phyloP scores from a whole-genome alignment of 2,888 invertebrate species.

The Fabriciana adippe region DNA sequence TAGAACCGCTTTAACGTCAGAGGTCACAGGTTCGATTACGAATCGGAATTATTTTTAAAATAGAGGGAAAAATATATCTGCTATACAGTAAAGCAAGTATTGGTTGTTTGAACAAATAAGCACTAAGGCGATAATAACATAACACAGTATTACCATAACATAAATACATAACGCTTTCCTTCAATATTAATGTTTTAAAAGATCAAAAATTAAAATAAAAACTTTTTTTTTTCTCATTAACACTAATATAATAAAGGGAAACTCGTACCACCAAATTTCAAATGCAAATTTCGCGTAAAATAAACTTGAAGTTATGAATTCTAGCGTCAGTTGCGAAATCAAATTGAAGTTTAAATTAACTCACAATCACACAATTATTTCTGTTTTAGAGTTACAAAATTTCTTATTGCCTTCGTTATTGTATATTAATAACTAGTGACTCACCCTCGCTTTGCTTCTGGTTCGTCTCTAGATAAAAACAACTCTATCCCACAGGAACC shows the following conservation, averaged over 20 bases:
- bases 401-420: not conserved
- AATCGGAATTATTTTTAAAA: no score
- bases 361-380: constrained; percentile 22
- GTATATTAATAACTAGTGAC: no score
- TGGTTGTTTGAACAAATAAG: no score
- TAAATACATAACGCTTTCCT: not conserved
- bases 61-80: no score
- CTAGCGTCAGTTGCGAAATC: constrained; percentile 22
- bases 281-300: constrained; percentile 26
- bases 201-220: not conserved
- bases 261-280: constrained; percentile 18
- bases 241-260: constrained; percentile 12
- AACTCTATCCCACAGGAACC: no score
- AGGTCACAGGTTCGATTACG: no score
- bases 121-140: no score
- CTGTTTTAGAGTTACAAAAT: constrained; percentile 14
- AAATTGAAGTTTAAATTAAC: constrained; percentile 27
- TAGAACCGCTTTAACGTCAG: no score
- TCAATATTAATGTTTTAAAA: not conserved
- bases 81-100: no score
- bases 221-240: not conserved
- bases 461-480: no score
- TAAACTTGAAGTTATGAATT: constrained; percentile 30
- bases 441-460: no score
- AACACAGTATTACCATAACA: no score